These are phyloP conservation scores for Mionectes macconnelli DNA, from an alignment of 2,113 vertebrate species.

Conservation along the genomic window DNA sequence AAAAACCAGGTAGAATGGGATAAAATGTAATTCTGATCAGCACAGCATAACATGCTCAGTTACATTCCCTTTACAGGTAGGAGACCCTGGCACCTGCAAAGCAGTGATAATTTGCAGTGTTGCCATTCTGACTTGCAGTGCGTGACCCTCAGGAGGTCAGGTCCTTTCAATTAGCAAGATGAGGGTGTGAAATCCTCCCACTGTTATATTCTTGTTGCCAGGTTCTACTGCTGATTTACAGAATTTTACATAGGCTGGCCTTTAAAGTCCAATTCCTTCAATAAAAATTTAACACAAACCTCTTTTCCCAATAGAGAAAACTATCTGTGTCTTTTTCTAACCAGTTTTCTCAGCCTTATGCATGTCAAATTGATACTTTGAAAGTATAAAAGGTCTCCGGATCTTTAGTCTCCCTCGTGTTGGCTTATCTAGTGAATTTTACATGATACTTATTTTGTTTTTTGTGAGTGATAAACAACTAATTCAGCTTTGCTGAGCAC, in stretches of 20 bases:
- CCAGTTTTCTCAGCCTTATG: not conserved
- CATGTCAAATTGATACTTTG: not conserved
- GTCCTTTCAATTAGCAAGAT: constrained; percentile 10
- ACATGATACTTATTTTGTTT: constrained; percentile 55
- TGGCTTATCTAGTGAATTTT: constrained; percentile 6
- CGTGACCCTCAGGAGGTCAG: not conserved
- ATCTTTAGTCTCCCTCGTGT: not conserved
- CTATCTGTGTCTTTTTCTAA: not conserved
- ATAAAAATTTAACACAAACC: not conserved
- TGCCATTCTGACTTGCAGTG: not conserved
- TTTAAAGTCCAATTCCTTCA: not conserved
- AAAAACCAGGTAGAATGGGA: not conserved
- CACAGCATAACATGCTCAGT: not conserved
- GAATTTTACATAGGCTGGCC: not conserved
- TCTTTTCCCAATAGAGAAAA: not conserved
- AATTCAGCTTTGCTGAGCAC: constrained; percentile 30
- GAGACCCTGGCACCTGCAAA: not conserved
- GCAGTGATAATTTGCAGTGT: not conserved
- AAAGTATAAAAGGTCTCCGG: not conserved
- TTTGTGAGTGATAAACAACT: constrained; percentile 44
- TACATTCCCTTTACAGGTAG: not conserved
- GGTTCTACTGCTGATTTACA: not conserved
- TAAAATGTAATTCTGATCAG: not conserved
- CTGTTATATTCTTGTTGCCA: not conserved
- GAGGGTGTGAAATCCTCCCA: not conserved